Evolutionary conservation across 1,140 invertebrate species (phyloP).

Genomic region (Rhyacophila brunnea): DNA sequence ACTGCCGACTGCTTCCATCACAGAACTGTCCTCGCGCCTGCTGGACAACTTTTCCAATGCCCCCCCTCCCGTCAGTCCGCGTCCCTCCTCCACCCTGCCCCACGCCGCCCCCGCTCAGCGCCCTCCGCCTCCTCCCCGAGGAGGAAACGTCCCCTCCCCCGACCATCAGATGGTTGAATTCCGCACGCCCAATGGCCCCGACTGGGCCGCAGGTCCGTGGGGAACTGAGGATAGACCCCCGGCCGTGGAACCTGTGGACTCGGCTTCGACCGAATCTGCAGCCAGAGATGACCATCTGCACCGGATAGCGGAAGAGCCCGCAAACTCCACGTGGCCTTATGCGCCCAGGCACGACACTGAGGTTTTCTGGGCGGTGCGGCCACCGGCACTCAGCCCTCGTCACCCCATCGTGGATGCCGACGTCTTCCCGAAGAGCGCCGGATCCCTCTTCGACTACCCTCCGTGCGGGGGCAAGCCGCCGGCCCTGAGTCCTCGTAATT

Average conservation of each 20-base stretch:
- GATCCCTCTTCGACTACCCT: not conserved
- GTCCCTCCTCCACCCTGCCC: constrained; percentile 14
- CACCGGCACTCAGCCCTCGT: constrained; percentile 42
- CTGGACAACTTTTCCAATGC: constrained; percentile 22
- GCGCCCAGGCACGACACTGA: no score
- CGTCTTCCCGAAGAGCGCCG: constrained; percentile 39
- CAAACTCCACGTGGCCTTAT: constrained; percentile 39
- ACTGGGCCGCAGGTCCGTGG: constrained; percentile 38
- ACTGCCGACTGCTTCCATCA: constrained; percentile 15
- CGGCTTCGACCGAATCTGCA: not conserved
- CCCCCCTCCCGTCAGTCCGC: constrained; percentile 27
- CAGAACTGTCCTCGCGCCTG: constrained; percentile 25
- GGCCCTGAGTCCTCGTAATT: constrained; percentile 37
- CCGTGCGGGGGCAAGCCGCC: constrained; percentile 15
- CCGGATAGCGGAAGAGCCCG: no score
- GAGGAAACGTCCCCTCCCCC: constrained; percentile 22
- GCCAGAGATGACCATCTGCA: constrained; percentile 15
- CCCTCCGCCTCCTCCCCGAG: constrained; percentile 9
- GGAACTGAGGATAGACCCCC: constrained; percentile 8
- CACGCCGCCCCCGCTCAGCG: constrained; percentile 9
- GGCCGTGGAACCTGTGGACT: not conserved
- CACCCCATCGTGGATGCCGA: constrained; percentile 46
- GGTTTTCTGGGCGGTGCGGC: not conserved
- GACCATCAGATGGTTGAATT: constrained; percentile 32
- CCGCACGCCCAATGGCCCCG: constrained; percentile 27